Base-by-base conservation (phyloP, 2,888 invertebrate genomes). In the Phasia obesa region DNA sequence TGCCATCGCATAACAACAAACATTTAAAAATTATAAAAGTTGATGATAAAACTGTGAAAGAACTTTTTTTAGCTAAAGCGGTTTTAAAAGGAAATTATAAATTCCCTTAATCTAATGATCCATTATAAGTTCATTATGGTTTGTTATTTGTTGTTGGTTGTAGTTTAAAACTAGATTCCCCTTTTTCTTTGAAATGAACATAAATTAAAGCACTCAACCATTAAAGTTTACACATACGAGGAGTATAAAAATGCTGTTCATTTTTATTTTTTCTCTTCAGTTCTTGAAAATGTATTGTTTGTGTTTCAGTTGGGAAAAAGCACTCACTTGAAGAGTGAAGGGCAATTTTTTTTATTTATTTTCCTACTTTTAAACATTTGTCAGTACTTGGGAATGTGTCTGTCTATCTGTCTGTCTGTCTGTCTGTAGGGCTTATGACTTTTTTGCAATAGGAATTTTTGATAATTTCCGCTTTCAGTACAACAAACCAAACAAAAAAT, bases 31-130 rank as follows among this genome's bases (percentile, higher is more conserved):
- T 13, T 11, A 69, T 27, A 9, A 55, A 64, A 38, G 1, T 49
- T 51, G 11, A 74, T 53, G 21, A 74, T 64, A 60, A 27, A 64
- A 55, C n/a, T 42, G 11, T 35, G 9, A 1, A n/a, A n/a, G n/a
- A n/a, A 4, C 15, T 19, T 47, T 1, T 44, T 74, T 31, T 17
- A 11, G 23, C 62, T 35, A 17, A 67, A 65, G 53, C 15, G 47
- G 7, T 49, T 71, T 42, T 70, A 49, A 71, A 71, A 67, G 76
- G 81, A 81, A 81, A 76, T 81, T 76, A 71, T 76, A 81, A 76
- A 81, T 81, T 81, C 81, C 71, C 76, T 76, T 81, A 81, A 81
- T 81, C 71, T 81, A 81, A 81, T 76, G 81, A 81, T 71, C 76
- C 71, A 81, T 81, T 81, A 81, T 71, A 81, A 81, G 53, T 42